A percentile compares a stretch with the other conserved stretches of the same genome.
These are phyloP conservation scores for Acleris laterana DNA, from an alignment of 2,888 invertebrate species.

Conservation along the genomic window DNA sequence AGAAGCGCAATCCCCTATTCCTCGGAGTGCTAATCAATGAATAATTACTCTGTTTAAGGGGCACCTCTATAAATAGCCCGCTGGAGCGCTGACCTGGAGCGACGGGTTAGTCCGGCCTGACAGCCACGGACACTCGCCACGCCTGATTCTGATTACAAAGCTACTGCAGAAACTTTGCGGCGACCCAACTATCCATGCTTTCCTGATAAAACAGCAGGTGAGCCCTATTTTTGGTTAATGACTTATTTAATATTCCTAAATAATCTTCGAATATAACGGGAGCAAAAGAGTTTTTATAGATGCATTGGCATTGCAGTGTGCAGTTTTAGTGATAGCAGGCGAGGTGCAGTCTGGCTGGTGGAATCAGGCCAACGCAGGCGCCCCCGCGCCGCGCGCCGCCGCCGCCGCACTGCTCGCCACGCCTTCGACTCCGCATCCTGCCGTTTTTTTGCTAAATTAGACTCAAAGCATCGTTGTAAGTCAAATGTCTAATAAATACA, in stretches of 20 bases:
- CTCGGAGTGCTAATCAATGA: slow-evolving; percentile 84
- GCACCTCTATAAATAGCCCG: slow-evolving; percentile 84
- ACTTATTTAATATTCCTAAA: neutral
- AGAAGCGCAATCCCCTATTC: slow-evolving; percentile 83
- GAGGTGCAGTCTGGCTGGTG: slow-evolving; percentile 15
- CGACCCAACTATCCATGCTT: neutral
- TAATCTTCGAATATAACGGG: neutral
- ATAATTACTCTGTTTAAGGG: slow-evolving; percentile 85
- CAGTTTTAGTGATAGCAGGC: slow-evolving; percentile 1
- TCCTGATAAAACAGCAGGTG: neutral
- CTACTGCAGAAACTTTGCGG: slow-evolving; percentile 24
- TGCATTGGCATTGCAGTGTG: neutral
- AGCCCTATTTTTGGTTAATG: neutral
- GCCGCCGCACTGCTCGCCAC: slow-evolving; percentile 66
- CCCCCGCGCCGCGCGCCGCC: slow-evolving; percentile 40
- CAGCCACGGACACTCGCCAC: slow-evolving; percentile 78
- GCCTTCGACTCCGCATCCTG: slow-evolving; percentile 76
- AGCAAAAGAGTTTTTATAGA: neutral
- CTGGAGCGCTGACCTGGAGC: slow-evolving; percentile 85
- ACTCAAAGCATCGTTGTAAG: slow-evolving; percentile 67
- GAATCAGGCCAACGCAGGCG: slow-evolving; percentile 28
- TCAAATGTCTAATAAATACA: slow-evolving; percentile 50
- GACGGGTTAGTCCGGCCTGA: slow-evolving; percentile 83
- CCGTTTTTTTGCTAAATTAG: slow-evolving; percentile 73
- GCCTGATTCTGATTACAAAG: slow-evolving; percentile 36